A percentile compares a stretch with the other conserved stretches of the same genome.
Evolutionary conservation across 2,888 invertebrate genomes (phyloP).

Genomic region (Drosophila mercatorum): DNA sequence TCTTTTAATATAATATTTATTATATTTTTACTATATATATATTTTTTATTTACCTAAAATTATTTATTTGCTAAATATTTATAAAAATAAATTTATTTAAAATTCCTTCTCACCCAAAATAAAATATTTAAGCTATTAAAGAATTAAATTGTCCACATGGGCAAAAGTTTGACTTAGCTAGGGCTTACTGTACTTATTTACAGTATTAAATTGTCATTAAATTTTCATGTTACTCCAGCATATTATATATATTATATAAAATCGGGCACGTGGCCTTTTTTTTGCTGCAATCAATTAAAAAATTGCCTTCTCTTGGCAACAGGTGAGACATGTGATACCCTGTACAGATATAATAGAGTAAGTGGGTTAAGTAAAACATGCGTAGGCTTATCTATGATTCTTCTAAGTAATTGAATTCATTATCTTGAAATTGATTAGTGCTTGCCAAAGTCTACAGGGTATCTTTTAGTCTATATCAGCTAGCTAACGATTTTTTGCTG

Average conservation of each 20-base stretch:
- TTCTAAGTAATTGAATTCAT: background rate
- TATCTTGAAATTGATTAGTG: background rate
- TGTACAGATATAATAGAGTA: background rate
- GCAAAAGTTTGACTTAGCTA: too few relatives aligned
- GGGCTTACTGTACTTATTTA: background rate
- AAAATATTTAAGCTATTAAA: too few relatives aligned
- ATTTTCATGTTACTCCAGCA: conserved; percentile 10
- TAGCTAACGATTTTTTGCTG: conserved; percentile 9
- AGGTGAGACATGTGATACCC: conserved; percentile 3
- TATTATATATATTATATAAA: conserved; percentile 30
- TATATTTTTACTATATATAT: too few relatives aligned
- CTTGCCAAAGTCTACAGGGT: background rate
- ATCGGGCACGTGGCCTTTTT: conserved; percentile 48
- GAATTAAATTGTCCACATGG: too few relatives aligned
- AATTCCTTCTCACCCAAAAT: too few relatives aligned
- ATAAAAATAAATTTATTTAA: too few relatives aligned
- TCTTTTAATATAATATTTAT: too few relatives aligned
- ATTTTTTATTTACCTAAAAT: too few relatives aligned
- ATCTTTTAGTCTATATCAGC: background rate
- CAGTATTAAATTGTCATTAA: conserved; percentile 30
- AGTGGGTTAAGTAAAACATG: background rate
- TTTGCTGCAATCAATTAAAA: conserved; percentile 55
- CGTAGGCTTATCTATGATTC: background rate
- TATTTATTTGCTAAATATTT: too few relatives aligned
- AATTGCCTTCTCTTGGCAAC: conserved; percentile 26